phyloP scores from a whole-genome alignment of 2,113 vertebrate genomes.

The Phycodurus eques region DNA sequence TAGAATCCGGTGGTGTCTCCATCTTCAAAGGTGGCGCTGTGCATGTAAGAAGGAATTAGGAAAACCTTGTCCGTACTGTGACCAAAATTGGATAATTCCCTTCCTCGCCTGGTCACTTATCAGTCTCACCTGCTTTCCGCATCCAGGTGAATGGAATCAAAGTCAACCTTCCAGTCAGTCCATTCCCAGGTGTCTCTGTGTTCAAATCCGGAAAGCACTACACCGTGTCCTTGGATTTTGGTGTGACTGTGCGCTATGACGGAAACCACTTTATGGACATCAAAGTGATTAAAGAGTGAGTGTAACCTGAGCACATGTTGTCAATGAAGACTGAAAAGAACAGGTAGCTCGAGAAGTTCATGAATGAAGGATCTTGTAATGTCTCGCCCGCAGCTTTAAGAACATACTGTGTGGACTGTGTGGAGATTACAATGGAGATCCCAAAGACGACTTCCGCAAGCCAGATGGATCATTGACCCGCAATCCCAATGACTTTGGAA shows the following conservation, averaged over 20 bases:
- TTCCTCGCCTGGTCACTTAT: too few relatives aligned
- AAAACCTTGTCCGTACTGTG: too few relatives aligned
- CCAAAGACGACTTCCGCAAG: constrained; percentile 71
- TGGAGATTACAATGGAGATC: constrained; percentile 70
- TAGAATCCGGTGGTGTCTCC: background rate
- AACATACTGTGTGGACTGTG: constrained; percentile 73
- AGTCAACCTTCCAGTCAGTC: constrained; percentile 23
- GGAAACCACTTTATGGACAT: constrained; percentile 74
- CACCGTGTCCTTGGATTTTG: constrained; percentile 61
- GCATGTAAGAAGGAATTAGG: constrained; percentile 51
- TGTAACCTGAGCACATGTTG: constrained; percentile 8
- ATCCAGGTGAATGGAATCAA: constrained; percentile 50
- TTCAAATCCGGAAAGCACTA: constrained; percentile 57
- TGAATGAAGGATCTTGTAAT: background rate
- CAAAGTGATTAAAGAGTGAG: constrained; percentile 74
- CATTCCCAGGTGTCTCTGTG: constrained; percentile 13
- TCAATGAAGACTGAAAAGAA: too few relatives aligned
- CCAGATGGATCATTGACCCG: constrained; percentile 63
- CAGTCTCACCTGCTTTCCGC: too few relatives aligned
- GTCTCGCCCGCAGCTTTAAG: constrained; percentile 58
- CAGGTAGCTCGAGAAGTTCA: background rate
- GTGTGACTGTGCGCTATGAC: constrained; percentile 73
- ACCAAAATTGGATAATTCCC: too few relatives aligned
- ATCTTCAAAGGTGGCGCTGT: constrained; percentile 72
- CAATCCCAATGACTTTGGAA: constrained; percentile 66